These are phyloP conservation scores for Ficedula albicollis DNA, from an alignment of 2,797 vertebrate genomes.

Conservation along the genomic window DNA sequence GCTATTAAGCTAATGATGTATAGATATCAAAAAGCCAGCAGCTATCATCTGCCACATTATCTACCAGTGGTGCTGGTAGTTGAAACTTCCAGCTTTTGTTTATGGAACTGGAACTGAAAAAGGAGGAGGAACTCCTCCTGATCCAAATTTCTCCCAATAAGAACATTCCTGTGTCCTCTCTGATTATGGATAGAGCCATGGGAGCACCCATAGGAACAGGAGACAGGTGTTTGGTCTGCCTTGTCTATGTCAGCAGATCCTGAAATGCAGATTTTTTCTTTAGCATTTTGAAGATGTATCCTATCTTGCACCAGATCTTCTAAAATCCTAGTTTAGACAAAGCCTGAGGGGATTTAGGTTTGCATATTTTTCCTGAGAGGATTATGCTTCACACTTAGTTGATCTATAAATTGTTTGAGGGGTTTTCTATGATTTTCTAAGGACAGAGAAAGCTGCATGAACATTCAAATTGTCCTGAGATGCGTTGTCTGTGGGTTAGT, in stretches of 20 bases:
- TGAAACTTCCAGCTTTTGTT: not conserved
- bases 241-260: not conserved
- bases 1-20: not conserved
- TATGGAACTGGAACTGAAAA: not conserved
- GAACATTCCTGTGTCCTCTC: not conserved
- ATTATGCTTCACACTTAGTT: constrained; percentile 31
- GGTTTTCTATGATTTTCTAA: not conserved
- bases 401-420: constrained; percentile 7
- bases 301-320: not conserved
- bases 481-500: not conserved
- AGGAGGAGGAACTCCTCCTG: not conserved
- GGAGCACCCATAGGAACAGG: not conserved
- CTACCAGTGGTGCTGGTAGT: not conserved
- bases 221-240: not conserved
- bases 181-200: not conserved
- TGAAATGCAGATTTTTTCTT: not conserved
- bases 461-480: not conserved
- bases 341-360: not conserved
- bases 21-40: not conserved
- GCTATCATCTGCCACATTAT: not conserved
- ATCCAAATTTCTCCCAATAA: not conserved
- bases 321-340: constrained; percentile 5
- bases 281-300: not conserved
- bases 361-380: constrained; percentile 48
- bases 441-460: accelerated